Evolutionary conservation across 2,797 vertebrate species (phyloP).

Genomic region (Tinamus major): DNA sequence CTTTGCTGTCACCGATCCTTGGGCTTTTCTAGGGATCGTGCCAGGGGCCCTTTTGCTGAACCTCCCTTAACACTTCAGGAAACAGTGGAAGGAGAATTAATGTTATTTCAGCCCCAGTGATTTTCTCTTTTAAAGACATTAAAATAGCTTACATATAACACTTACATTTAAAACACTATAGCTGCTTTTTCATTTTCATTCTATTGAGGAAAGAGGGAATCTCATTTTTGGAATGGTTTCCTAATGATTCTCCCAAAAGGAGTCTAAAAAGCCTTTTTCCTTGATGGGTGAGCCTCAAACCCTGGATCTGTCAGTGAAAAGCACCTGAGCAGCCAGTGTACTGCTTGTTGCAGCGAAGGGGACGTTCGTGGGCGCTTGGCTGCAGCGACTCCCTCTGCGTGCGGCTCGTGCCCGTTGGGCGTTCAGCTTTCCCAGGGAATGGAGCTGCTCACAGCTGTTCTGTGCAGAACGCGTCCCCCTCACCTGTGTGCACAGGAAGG

Average conservation of each 20-base stretch:
- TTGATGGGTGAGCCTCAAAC: background rate
- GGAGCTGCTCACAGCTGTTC: rapidly evolving
- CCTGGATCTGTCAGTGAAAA: background rate
- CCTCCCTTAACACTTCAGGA: background rate
- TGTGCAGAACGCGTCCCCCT: background rate
- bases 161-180: too few relatives aligned
- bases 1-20: background rate
- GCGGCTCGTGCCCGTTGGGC: rapidly evolving
- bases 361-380: background rate
- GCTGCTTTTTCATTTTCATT: background rate
- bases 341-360: background rate
- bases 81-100: background rate
- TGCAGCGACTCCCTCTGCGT: rapidly evolving
- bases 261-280: background rate
- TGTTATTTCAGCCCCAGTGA: background rate
- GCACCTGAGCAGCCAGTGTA: background rate
- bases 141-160: too few relatives aligned
- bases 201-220: background rate
- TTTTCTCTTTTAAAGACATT: background rate
- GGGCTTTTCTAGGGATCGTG: background rate
- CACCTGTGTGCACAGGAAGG: background rate
- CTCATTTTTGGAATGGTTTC: background rate
- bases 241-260: background rate
- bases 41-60: background rate
- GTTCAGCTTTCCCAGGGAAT: background rate